These are phyloP conservation scores for Sula dactylatra DNA, from an alignment of 2,113 vertebrate genomes.

Conservation along the genomic window DNA sequence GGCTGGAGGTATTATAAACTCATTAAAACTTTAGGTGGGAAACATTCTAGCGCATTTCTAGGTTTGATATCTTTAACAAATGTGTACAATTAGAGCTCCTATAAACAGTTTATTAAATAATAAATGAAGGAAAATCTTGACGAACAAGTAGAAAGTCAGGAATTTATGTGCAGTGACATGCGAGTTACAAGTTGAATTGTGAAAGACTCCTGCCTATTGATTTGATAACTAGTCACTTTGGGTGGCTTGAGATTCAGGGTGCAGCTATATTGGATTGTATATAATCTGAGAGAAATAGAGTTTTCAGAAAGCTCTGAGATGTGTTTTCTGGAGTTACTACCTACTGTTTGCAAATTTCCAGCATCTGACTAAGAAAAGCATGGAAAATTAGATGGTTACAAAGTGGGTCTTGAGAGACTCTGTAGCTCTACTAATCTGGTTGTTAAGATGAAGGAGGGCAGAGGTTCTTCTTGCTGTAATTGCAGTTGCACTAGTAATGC, in stretches of 20 bases:
- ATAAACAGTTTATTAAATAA: conserved; percentile 76
- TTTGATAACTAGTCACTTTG: conserved; percentile 43
- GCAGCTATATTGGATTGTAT: not conserved
- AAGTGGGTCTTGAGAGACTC: not conserved
- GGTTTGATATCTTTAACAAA: conserved; percentile 72
- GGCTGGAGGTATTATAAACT: conserved; percentile 77
- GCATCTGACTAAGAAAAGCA: not conserved
- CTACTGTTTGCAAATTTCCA: not conserved
- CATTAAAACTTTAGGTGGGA: conserved; percentile 83
- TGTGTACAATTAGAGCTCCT: conserved; percentile 73
- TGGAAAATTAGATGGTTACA: not conserved
- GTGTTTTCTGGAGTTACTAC: not conserved
- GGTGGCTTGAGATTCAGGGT: conserved; percentile 10
- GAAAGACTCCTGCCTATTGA: conserved; percentile 23
- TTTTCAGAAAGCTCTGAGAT: not conserved
- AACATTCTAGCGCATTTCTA: conserved; percentile 61
- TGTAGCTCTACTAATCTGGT: not conserved
- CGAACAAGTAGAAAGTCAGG: conserved; percentile 17
- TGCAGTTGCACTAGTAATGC: not conserved
- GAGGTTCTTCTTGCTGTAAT: not conserved
- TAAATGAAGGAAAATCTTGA: conserved; percentile 68
- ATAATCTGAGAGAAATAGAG: conserved; percentile 27
- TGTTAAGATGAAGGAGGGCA: not conserved
- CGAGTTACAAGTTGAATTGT: not conserved
- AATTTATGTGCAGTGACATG: conserved; percentile 4